Evolutionary conservation across 2,113 vertebrate genomes (phyloP), one percentile per base, ranked within the genome.

Genomic region (Apus apus): DNA sequence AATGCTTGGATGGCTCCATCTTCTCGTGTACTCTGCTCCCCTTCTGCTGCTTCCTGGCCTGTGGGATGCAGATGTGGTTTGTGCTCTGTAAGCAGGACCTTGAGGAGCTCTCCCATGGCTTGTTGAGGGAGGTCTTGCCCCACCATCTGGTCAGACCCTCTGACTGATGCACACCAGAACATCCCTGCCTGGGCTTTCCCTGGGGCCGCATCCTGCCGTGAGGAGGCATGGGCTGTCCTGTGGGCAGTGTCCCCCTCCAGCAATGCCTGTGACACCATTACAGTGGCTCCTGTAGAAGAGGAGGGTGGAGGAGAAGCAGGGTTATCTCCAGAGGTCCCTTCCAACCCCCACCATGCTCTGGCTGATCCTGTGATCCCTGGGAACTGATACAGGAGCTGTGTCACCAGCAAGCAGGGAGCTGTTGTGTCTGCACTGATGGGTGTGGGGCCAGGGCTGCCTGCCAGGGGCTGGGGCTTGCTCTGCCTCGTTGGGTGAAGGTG

Each of bases 141-240:
- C 38, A 38, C 38, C 38, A 38, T 38, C 38, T 38, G 38, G 53
- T 76, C 9, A 7, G 64, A 46, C 68, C 58, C 65, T 89, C 54
- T 91, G 93, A 73, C 68, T 89, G 54, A 30, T 0, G 11, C 1
- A 0, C 64, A 43, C 38, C 73, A 46, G 3, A 68, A 30, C 3
- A 7, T 60, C 60, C 77, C 67, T 76, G 87, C 58, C n/a, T 67
- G n/a, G 32, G 30, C 46, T 46, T 74, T 58, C 76, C 74, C 57
- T 43, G 57, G 40, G 75, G 85, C 54, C 58, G 64, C 16, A 8
- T 38, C 58, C 68, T 56, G 53, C 77, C 0, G 9, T 72, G 91
- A 16, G 0, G 0, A 53, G 40, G 40, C 22, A 4, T 17, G 34
- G 68, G n/a, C 51, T 50, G 21, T 29, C 61, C 56, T 0, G 3